A percentile compares a stretch with the other conserved stretches of the same genome.
Conservation (phyloP, 2,113 vertebrate genomes). For the Cacatua alba region DNA sequence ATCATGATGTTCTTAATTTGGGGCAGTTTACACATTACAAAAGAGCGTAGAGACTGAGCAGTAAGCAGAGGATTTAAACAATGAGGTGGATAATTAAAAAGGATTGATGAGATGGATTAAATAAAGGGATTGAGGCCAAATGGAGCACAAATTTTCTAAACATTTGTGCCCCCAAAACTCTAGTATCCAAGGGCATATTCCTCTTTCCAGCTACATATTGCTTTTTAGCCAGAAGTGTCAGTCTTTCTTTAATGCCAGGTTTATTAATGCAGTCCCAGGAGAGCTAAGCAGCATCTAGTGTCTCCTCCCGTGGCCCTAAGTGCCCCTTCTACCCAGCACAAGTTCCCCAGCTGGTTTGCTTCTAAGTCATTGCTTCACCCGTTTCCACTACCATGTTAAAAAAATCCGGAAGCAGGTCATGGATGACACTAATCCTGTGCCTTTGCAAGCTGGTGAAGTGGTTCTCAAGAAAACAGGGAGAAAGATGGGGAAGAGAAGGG, state of each 20-base stretch:
- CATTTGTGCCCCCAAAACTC: background rate
- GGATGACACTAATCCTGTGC: background rate
- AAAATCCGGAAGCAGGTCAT: background rate
- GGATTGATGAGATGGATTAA: conserved; percentile 61
- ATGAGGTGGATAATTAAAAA: conserved; percentile 64
- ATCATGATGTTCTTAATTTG: conserved; percentile 20
- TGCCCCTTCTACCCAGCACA: background rate
- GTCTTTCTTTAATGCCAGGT: background rate
- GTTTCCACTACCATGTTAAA: background rate
- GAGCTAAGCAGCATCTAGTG: background rate
- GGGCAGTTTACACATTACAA: conserved; percentile 43
- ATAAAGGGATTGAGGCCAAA: conserved; percentile 53
- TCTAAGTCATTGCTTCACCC: background rate
- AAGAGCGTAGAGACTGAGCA: background rate
- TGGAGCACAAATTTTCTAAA: conserved; percentile 10
- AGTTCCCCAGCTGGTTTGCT: background rate
- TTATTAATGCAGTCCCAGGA: background rate
- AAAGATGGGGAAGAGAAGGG: background rate
- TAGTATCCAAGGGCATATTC: background rate
- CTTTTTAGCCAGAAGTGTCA: background rate
- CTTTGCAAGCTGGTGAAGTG: background rate
- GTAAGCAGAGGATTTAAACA: conserved; percentile 52
- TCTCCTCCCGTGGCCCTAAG: background rate
- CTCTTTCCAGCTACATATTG: background rate
- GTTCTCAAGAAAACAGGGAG: background rate